Conservation (phyloP, 2,888 invertebrate genomes). For the Diogma glabrata region DNA sequence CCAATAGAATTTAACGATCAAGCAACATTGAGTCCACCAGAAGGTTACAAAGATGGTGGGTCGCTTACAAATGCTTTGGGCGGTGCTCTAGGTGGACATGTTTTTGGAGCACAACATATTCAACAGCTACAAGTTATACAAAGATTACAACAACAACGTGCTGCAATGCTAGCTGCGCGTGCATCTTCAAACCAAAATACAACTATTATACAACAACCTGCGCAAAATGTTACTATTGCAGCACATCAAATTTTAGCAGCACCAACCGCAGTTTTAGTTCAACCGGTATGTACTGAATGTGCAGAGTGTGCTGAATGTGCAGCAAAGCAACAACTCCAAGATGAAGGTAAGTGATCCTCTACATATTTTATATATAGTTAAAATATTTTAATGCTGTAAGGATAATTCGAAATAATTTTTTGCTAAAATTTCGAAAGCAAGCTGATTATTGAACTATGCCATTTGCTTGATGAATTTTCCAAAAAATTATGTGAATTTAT, state of each 20-base stretch:
- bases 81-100: constrained; percentile 47
- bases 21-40: constrained; percentile 80
- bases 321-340: constrained; percentile 25
- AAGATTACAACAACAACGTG: constrained; percentile 48
- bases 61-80: constrained; percentile 47
- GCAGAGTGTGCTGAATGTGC: constrained; percentile 38
- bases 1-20: constrained; percentile 64
- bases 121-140: constrained; percentile 50
- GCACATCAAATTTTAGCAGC: background rate
- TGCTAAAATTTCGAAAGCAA: no score
- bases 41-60: constrained; percentile 82
- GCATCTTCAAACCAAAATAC: constrained; percentile 19
- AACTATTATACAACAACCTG: constrained; percentile 12
- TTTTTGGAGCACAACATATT: constrained; percentile 52
- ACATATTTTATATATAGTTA: background rate
- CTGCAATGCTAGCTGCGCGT: constrained; percentile 36
- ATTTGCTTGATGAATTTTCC: no score
- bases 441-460: no score
- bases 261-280: constrained; percentile 9
- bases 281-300: constrained; percentile 34
- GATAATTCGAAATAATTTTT: no score
- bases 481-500: no score
- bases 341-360: constrained; percentile 16
- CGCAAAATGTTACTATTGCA: constrained; percentile 15
- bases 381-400: no score